Base-by-base conservation (phyloP, 2,888 invertebrate species). In the Ormia ochracea region DNA sequence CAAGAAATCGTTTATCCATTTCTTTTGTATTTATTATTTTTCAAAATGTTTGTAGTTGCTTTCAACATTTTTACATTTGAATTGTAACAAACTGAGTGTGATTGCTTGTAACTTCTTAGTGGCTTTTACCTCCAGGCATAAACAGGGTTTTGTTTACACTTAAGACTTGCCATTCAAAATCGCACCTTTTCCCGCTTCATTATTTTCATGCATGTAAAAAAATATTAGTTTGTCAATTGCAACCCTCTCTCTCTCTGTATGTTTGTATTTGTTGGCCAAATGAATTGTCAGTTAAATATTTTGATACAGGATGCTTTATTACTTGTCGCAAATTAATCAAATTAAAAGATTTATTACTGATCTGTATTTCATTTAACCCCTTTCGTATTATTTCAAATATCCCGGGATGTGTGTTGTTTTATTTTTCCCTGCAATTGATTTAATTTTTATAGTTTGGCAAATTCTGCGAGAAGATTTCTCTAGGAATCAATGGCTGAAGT, bases 241-340 rank as follows among this genome's bases (percentile, higher is more conserved):
- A 69, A 76, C 76, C 69, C 69, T 58, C 19, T 52, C n/a, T 23
- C 26, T 19, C 7, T 10, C 21, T 38, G 0, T 28, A 4, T 45
- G 23, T 12, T n/a, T 26, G 14, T 7, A 4, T 48, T 7, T 3
- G 38, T 65, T 75, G 66, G 61, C 75, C 59, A 61, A 58, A 52
- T 45, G 43, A 52, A 43, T 19, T 68, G 43, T 31, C 31, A 63
- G 23, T 28, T 48, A 68, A 54, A 63, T 54, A 36, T 61, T 63
- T 66, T 41, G 41, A 66, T 50, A 10, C 48, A 21, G 7, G 7
- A 36, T 56, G 33, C n/a, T 45, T 23, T 43, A 50, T 61, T 70
- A 31, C 23, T 36, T 12, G 7, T 21, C 31, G 31, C 19, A 50
- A 63, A 76, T 76, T 76, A 76, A 76, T 76, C 69, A 76, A 69